Base-by-base conservation (phyloP, 2,888 invertebrate genomes). In the Automeris io region DNA sequence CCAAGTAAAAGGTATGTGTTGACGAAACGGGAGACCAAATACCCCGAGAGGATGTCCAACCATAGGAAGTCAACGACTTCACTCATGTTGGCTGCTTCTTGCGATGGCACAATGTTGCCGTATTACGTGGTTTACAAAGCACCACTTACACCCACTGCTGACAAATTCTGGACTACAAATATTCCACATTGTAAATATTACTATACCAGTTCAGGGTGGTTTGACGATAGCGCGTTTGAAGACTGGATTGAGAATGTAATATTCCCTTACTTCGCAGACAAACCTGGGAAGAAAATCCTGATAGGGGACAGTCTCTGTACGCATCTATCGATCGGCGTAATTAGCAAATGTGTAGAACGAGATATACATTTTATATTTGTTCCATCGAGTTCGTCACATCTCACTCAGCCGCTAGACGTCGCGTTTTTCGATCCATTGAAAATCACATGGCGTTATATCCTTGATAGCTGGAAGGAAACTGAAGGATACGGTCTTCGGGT, bases 221-320 rank as follows among this genome's bases (percentile, higher is more conserved):
- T 75, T 41, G 71, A 72, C 42, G 19, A 43, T 1, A 43, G 33
- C 3, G 50, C 46, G 5, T 73, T 73, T 46, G 56, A 64, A 43
- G 62, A 71, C 39, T 71, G 63, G 62, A 53, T 72, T 16, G 31
- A 37, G 24, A 53, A 47, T 6, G 34, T 57, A 2, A 45, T 47
- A 1, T 19, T 61, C 12, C 48, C 49, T 13, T 52, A 40, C 31
- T 49, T 61, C 9, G 43, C 51, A 33, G 41, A 56, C 9, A 49
- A 46, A 40, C 23, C 36, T 18, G 69, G 65, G 2, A 52, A 25
- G 35, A 73, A 73, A 49, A 49, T 61, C 16, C 19, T 74, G 4
- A 60, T 76, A 37, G 72, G 75, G 0, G 69, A 79, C 40, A 73
- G 74, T 25, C 37, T 46, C 2, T 35, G 43, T 9, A 43, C 44